These are phyloP conservation scores for Eunapius fragilis DNA, from an alignment of 37 sponge, comb jelly and placozoan species.

Conservation along the genomic window DNA sequence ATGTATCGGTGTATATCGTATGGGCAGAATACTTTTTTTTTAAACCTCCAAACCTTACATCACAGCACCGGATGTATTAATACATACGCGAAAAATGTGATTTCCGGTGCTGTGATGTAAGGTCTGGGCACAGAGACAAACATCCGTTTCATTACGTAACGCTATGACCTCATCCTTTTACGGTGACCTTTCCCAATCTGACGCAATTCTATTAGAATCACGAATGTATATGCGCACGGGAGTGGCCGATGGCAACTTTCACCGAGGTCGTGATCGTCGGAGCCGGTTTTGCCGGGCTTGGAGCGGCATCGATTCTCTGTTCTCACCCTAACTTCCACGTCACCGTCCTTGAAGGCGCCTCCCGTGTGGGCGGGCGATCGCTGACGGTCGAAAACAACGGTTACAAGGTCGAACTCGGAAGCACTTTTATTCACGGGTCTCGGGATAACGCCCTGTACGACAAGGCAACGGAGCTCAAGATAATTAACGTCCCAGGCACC, in stretches of 20 bases:
- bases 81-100: too few relatives aligned
- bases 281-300: constrained; percentile 51
- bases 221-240: background rate
- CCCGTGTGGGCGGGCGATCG: constrained; percentile 30
- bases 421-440: constrained; percentile 31
- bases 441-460: constrained; percentile 31
- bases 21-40: too few relatives aligned
- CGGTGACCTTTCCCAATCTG: background rate
- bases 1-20: too few relatives aligned
- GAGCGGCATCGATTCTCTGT: constrained; percentile 8
- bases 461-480: background rate
- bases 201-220: background rate
- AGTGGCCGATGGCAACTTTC: background rate
- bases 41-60: too few relatives aligned
- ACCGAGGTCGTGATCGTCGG: constrained; percentile 37
- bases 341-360: constrained; percentile 29
- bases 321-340: background rate
- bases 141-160: too few relatives aligned
- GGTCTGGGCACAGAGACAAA: too few relatives aligned
- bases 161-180: background rate
- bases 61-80: too few relatives aligned
- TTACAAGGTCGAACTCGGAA: constrained; percentile 21
- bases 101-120: too few relatives aligned
- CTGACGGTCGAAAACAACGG: background rate
- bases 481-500: background rate